A percentile compares a stretch with the other conserved stretches of the same genome.
Evolutionary conservation across 2,113 vertebrate genomes (phyloP).

Genomic region (Brachyhypopomus gauderio): DNA sequence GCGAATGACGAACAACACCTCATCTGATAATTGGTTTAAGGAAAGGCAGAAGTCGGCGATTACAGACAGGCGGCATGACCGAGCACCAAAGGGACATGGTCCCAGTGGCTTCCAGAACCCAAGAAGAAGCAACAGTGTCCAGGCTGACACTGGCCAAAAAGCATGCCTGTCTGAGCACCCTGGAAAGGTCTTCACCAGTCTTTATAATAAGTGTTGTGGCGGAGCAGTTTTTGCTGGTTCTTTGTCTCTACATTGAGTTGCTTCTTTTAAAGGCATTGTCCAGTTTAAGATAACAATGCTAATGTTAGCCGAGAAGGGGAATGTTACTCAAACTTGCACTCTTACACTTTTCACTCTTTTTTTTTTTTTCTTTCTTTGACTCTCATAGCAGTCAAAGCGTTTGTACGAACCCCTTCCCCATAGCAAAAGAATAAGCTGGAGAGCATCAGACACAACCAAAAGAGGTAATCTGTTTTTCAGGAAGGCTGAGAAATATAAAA

Average conservation of each 20-base stretch:
- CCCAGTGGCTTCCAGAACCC: constrained; percentile 45
- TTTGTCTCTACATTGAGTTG: neutral
- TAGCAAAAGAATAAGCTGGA: constrained; percentile 51
- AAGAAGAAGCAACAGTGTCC: constrained; percentile 41
- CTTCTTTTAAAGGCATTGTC: neutral
- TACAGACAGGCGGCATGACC: constrained; percentile 26
- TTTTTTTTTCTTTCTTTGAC: constrained; percentile 8
- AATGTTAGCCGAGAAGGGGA: too few relatives aligned
- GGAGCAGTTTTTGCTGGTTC: neutral
- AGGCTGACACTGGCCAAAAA: constrained; percentile 23
- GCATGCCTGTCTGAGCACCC: constrained; percentile 28
- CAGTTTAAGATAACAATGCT: neutral
- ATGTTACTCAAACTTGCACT: neutral
- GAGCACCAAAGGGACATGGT: constrained; percentile 47
- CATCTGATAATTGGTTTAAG: constrained; percentile 39
- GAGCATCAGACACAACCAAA: constrained; percentile 53
- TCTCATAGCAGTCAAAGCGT: constrained; percentile 54
- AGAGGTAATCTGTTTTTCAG: constrained; percentile 56
- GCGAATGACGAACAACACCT: constrained; percentile 1
- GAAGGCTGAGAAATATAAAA: neutral
- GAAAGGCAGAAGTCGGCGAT: constrained; percentile 47
- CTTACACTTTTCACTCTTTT: neutral
- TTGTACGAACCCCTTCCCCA: constrained; percentile 43
- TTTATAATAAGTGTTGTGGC: neutral
- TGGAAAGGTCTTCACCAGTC: constrained; percentile 48